Conservation (phyloP, 2,888 invertebrate species). For the Acrobasis suavella region DNA sequence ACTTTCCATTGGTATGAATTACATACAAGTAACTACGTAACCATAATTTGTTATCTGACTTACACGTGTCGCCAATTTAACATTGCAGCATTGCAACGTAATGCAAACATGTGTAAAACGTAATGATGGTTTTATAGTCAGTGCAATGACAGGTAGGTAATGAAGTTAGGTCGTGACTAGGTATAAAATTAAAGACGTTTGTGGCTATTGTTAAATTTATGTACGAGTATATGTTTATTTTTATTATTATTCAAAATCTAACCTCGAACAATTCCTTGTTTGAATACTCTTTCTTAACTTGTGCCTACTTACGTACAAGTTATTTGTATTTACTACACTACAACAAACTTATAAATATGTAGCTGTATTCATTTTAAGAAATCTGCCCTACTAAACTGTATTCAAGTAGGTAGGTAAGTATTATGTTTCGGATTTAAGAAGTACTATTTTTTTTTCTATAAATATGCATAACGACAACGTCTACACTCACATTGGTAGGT, state of each 20-base stretch:
- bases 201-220: background rate
- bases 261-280: background rate
- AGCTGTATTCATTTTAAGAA: too few species aligned
- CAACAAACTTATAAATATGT: too few species aligned
- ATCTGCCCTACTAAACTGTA: too few species aligned
- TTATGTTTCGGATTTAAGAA: too few species aligned
- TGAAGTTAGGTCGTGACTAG: conserved; percentile 27
- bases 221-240: background rate
- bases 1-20: too few species aligned
- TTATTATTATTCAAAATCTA: background rate
- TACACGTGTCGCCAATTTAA: conserved; percentile 31
- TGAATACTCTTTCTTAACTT: too few species aligned
- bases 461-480: too few species aligned
- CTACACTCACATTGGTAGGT: too few species aligned
- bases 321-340: too few species aligned
- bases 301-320: too few species aligned
- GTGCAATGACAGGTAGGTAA: conserved; percentile 30
- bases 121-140: conserved; percentile 28
- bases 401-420: too few species aligned
- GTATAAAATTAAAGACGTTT: background rate
- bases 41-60: conserved; percentile 21
- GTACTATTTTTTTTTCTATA: too few species aligned
- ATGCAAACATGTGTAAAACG: conserved; percentile 26
- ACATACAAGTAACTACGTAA: background rate
- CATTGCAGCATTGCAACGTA: conserved; percentile 21